Evolutionary conservation across 1,140 invertebrate species (phyloP).

Genomic region (Drosophila teissieri): DNA sequence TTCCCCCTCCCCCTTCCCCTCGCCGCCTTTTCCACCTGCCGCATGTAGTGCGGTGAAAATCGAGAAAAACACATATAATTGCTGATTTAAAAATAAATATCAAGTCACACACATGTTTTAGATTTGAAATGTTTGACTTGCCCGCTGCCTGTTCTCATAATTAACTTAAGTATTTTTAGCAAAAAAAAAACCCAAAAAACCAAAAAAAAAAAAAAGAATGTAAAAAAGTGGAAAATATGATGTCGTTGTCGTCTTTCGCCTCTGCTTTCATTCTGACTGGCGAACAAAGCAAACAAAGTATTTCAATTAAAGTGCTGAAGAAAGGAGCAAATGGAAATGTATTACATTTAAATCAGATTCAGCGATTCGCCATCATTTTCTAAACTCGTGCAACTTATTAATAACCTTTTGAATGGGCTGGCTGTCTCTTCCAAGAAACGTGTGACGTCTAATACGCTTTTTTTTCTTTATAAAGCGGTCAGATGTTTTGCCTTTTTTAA

Average conservation of each 20-base stretch:
- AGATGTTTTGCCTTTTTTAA: no score
- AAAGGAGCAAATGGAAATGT: neutral
- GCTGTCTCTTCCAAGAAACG: no score
- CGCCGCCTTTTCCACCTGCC: constrained; percentile 26
- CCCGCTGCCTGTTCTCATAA: constrained; percentile 62
- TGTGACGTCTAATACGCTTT: no score
- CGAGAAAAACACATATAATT: constrained; percentile 15
- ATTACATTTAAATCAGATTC: neutral
- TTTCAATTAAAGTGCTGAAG: constrained; percentile 62
- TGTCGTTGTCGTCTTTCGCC: constrained; percentile 9
- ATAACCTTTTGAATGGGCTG: no score
- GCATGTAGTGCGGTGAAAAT: constrained; percentile 1
- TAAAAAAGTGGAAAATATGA: constrained; percentile 22
- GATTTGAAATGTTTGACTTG: constrained; percentile 65
- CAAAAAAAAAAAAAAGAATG: constrained; percentile 8
- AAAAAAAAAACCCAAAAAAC: constrained; percentile 19
- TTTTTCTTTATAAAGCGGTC: neutral
- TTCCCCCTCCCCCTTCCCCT: neutral
- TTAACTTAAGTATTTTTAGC: constrained; percentile 81
- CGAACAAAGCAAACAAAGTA: constrained; percentile 56
- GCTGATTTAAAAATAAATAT: constrained; percentile 73
- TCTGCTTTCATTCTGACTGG: neutral
- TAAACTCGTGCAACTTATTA: no score
- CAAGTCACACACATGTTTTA: constrained; percentile 79
- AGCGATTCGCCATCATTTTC: no score